Evolutionary conservation across 2,888 invertebrate genomes (phyloP).

Genomic region (Gari tellinella): DNA sequence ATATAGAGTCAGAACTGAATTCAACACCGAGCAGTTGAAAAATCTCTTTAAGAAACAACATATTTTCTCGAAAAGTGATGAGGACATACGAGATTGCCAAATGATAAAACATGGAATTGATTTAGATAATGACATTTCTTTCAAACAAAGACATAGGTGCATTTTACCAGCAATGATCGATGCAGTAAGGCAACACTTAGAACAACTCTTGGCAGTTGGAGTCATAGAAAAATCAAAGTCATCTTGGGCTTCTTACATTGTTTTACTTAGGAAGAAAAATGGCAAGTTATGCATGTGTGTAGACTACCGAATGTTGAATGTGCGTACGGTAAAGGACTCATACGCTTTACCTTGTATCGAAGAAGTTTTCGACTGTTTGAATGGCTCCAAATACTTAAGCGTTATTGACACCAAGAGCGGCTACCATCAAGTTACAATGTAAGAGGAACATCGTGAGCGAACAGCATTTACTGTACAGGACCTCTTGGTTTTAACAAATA

Average conservation of each 20-base stretch:
- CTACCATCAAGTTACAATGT: conserved; percentile 22
- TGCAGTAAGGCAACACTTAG: conserved; percentile 37
- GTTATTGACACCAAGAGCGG: conserved; percentile 19
- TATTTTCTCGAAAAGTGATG: too few species aligned
- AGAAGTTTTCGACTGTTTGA: conserved; percentile 16
- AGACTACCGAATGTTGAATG: conserved; percentile 15
- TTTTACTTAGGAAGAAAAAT: conserved; percentile 15
- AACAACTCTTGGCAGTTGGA: conserved; percentile 43
- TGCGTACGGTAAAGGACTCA: conserved; percentile 8
- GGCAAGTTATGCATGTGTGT: conserved; percentile 17
- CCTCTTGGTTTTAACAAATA: conserved; percentile 14
- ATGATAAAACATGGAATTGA: conserved; percentile 21
- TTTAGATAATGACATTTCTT: conserved; percentile 6
- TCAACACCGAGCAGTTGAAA: too few species aligned
- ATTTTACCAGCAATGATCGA: conserved; percentile 20
- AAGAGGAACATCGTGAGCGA: conserved; percentile 11
- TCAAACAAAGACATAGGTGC: conserved; percentile 23
- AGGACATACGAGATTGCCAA: too few species aligned
- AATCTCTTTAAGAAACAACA: too few species aligned
- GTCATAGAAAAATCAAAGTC: conserved; percentile 8
- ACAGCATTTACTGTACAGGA: conserved; percentile 30
- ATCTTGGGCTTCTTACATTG: too few species aligned
- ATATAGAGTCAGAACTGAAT: too few species aligned
- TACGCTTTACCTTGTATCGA: conserved; percentile 19
- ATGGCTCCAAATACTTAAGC: conserved; percentile 6